Evolutionary conservation across 1,140 invertebrate genomes (phyloP).

Genomic region (Trachelipus rathkii): DNA sequence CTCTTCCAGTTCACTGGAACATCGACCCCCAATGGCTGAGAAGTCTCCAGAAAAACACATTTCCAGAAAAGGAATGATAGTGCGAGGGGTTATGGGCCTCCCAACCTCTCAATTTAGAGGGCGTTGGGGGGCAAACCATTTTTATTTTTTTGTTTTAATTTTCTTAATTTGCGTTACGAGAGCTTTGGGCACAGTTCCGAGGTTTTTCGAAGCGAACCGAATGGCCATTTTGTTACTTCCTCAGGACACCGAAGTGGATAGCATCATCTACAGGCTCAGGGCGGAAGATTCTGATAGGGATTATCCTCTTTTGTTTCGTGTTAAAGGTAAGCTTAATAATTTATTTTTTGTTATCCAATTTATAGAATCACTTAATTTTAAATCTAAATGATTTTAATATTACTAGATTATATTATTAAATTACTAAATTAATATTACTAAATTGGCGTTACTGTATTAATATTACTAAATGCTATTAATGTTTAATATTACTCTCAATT

Average conservation of each 20-base stretch:
- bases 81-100: background rate
- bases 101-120: background rate
- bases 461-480: too few relatives aligned
- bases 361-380: too few relatives aligned
- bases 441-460: too few relatives aligned
- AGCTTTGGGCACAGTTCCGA: background rate
- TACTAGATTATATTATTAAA: too few relatives aligned
- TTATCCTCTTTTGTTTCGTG: constrained; percentile 20
- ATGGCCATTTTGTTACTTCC: constrained; percentile 19
- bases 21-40: too few relatives aligned
- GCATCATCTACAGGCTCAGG: constrained; percentile 22
- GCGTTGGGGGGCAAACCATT: background rate
- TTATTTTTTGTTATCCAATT: too few relatives aligned
- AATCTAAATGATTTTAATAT: too few relatives aligned
- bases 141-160: background rate
- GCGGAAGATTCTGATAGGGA: constrained; percentile 23
- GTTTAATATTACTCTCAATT: too few relatives aligned
- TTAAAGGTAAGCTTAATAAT: constrained; percentile 12
- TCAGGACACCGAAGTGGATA: constrained; percentile 18
- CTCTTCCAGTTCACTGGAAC: too few relatives aligned
- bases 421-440: too few relatives aligned
- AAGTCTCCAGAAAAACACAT: background rate
- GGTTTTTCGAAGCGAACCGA: constrained; percentile 20
- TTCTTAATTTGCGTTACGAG: background rate
- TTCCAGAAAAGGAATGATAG: background rate